Percentiles rank a stretch among this genome's conserved stretches.
These are phyloP conservation scores for Myotis pilosus DNA, from an alignment of 2,797 vertebrate genomes.

Conservation along the genomic window DNA sequence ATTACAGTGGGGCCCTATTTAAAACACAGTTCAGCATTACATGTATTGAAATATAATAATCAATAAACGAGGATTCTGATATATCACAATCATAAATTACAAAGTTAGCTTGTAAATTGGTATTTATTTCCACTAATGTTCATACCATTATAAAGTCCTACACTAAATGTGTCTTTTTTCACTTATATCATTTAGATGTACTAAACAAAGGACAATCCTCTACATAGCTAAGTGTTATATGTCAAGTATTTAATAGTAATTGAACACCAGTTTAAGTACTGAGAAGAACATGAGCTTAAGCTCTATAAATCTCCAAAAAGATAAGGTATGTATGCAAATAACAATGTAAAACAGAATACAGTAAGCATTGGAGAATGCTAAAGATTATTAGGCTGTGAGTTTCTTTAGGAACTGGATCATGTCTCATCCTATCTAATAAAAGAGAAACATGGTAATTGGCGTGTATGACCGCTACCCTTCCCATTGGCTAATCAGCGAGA, in stretches of 20 bases:
- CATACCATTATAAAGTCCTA: neutral
- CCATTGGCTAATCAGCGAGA: no score
- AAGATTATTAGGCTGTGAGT: neutral
- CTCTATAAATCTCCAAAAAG: slow-evolving; percentile 35
- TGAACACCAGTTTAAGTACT: neutral
- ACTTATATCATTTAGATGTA: neutral
- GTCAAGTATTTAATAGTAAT: slow-evolving; percentile 32
- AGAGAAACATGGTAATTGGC: no score
- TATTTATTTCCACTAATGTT: slow-evolving; percentile 42
- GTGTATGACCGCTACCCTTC: no score
- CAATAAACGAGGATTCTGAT: neutral
- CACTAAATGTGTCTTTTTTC: neutral
- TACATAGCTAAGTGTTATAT: slow-evolving; percentile 6
- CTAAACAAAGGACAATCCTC: neutral
- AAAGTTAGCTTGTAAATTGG: slow-evolving; percentile 6
- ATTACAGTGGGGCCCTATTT: slow-evolving; percentile 6
- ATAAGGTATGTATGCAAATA: neutral
- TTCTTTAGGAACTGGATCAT: neutral
- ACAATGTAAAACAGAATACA: neutral
- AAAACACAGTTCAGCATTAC: slow-evolving; percentile 20
- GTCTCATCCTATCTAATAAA: neutral
- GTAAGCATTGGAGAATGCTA: neutral
- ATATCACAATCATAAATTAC: neutral
- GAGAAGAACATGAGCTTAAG: neutral
- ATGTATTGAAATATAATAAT: slow-evolving; percentile 7